Percentiles rank a stretch among this genome's conserved stretches.
phyloP scores from a whole-genome alignment of 2,797 vertebrate species.

The Smutsia temminckii region DNA sequence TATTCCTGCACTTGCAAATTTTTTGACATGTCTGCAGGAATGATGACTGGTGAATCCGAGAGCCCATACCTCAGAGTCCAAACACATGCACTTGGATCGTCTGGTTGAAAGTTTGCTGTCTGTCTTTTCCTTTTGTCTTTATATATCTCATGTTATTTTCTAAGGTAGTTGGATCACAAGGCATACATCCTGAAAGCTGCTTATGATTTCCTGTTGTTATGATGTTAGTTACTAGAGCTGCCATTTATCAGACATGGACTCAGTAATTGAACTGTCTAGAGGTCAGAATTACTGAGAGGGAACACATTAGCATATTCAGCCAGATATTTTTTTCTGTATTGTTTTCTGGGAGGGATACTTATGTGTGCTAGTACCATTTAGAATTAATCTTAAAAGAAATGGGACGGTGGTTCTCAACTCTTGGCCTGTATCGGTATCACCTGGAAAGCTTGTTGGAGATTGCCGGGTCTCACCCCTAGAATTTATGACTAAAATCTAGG shows the following conservation, averaged over 20 bases:
- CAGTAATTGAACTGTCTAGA: slow-evolving; percentile 58
- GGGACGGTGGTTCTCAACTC: background rate
- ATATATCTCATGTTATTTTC: background rate
- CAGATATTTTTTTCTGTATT: slow-evolving; percentile 4
- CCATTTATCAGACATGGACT: slow-evolving; percentile 39
- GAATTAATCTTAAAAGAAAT: slow-evolving; percentile 11
- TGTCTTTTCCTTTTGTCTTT: slow-evolving; percentile 5
- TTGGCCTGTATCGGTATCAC: background rate
- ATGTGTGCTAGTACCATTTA: background rate
- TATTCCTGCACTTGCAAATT: background rate
- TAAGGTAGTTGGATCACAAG: slow-evolving; percentile 46
- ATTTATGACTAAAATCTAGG: background rate
- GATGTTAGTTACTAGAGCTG: slow-evolving; percentile 6
- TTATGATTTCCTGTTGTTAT: slow-evolving; percentile 51
- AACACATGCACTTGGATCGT: background rate
- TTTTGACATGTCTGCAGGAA: no score
- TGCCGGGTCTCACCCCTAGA: fast-evolving
- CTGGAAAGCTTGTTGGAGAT: background rate
- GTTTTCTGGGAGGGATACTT: slow-evolving; percentile 31
- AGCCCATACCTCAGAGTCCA: background rate
- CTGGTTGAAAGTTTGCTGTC: background rate
- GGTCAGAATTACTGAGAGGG: slow-evolving; percentile 43
- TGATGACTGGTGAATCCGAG: background rate
- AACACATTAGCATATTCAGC: slow-evolving; percentile 14
- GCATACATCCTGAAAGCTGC: slow-evolving; percentile 31